Evolutionary conservation across 2,888 invertebrate species (phyloP).

Genomic region (Apoderus coryli): DNA sequence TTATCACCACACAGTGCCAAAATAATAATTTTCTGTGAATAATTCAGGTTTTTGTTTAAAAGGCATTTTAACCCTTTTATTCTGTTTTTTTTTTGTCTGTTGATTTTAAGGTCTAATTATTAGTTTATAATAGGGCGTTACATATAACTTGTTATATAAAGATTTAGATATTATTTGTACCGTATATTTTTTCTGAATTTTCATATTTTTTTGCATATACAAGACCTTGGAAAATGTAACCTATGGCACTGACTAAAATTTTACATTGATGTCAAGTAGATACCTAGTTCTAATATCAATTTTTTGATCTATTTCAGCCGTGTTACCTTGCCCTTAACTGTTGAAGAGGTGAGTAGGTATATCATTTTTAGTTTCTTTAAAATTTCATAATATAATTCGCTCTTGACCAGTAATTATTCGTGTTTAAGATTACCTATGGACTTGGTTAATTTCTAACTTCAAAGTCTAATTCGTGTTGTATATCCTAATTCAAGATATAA

Average conservation of each 20-base stretch:
- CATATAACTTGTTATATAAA: too few relatives aligned
- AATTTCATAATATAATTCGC: neutral
- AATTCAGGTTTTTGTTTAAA: constrained; percentile 14
- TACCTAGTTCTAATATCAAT: constrained; percentile 16
- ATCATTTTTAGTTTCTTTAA: neutral
- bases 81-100: constrained; percentile 1
- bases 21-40: constrained; percentile 9
- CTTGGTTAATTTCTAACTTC: too few relatives aligned
- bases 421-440: too few relatives aligned
- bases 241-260: neutral
- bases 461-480: too few relatives aligned
- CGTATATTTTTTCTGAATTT: too few relatives aligned
- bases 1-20: constrained; percentile 5
- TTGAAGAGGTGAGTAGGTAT: constrained; percentile 77
- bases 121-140: too few relatives aligned
- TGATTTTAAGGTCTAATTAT: too few relatives aligned
- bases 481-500: too few relatives aligned
- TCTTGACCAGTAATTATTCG: too few relatives aligned
- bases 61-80: constrained; percentile 1
- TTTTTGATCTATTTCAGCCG: constrained; percentile 52
- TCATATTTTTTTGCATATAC: too few relatives aligned
- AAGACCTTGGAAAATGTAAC: neutral
- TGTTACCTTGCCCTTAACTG: constrained; percentile 88
- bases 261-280: too few relatives aligned
- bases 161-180: neutral